Conservation (phyloP, 2,113 vertebrate genomes). For the Camelus bactrianus region DNA sequence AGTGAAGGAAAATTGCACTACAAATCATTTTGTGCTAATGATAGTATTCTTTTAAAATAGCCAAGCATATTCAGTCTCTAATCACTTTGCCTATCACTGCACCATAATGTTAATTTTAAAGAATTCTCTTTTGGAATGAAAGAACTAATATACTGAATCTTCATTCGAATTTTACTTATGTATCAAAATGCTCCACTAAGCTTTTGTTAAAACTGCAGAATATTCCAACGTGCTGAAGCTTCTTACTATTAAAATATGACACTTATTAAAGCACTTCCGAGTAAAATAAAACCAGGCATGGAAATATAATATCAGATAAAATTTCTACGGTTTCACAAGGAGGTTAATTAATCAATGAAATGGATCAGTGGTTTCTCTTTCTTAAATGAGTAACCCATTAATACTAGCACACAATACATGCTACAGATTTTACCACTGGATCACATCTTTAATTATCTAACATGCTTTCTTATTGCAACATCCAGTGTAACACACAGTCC, state of each 20-base stretch:
- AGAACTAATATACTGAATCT: conserved; percentile 34
- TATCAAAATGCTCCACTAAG: conserved; percentile 5
- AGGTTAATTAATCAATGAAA: conserved; percentile 37
- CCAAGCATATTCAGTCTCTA: conserved; percentile 36
- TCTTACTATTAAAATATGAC: conserved; percentile 51
- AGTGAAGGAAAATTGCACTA: conserved; percentile 72
- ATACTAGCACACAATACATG: neutral
- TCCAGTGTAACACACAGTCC: neutral
- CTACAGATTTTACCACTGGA: neutral
- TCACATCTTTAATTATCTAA: neutral
- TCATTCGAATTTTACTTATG: conserved; percentile 50
- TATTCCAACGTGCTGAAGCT: conserved; percentile 13
- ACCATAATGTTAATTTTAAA: conserved; percentile 65
- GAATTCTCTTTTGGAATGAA: conserved; percentile 64
- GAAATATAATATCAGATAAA: neutral
- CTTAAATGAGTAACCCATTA: neutral
- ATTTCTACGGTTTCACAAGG: neutral
- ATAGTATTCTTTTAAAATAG: conserved; percentile 68
- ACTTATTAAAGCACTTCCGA: conserved; percentile 58
- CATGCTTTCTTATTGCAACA: neutral
- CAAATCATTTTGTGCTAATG: conserved; percentile 71
- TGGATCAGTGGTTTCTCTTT: neutral
- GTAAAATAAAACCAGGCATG: conserved; percentile 23
- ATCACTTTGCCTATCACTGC: neutral
- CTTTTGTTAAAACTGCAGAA: conserved; percentile 46